Evolutionary conservation across 2,797 vertebrate species (phyloP).

Genomic region (Allobates femoralis): DNA sequence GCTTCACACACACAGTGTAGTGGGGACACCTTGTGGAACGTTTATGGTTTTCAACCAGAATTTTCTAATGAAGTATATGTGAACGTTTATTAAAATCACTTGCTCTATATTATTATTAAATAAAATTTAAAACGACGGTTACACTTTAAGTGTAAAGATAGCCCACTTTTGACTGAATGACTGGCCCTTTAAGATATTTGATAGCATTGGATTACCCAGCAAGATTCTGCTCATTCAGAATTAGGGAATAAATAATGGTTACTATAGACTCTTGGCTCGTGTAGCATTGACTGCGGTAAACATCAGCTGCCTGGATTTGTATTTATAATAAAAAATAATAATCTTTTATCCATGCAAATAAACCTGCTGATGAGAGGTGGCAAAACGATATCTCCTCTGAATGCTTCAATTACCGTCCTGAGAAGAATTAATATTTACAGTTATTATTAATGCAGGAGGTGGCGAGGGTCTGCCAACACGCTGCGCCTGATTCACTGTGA

Average conservation of each 20-base stretch:
- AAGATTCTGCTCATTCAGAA: not conserved
- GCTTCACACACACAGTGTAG: no score
- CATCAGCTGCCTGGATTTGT: not conserved
- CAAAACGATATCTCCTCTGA: not conserved
- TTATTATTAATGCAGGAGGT: accelerated
- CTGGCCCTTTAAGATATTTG: not conserved
- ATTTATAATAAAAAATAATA: not conserved
- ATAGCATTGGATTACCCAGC: not conserved
- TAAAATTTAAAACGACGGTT: no score
- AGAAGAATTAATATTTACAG: not conserved
- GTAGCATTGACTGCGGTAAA: not conserved
- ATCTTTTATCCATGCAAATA: not conserved
- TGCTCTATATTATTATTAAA: no score
- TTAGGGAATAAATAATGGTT: not conserved
- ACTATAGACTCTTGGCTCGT: slow-evolving; percentile 14
- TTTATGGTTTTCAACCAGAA: no score
- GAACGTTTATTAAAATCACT: no score
- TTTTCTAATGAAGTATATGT: no score
- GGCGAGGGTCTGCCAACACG: not conserved
- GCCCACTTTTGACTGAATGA: no score
- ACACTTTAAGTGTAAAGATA: no score
- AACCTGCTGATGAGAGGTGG: accelerated
- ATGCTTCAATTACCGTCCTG: not conserved
- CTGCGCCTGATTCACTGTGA: not conserved
- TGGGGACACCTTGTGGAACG: no score